Percentiles rank a stretch among this genome's conserved stretches.
Evolutionary conservation across 2,113 vertebrate genomes (phyloP).

Genomic region (Catharus bicknelli): DNA sequence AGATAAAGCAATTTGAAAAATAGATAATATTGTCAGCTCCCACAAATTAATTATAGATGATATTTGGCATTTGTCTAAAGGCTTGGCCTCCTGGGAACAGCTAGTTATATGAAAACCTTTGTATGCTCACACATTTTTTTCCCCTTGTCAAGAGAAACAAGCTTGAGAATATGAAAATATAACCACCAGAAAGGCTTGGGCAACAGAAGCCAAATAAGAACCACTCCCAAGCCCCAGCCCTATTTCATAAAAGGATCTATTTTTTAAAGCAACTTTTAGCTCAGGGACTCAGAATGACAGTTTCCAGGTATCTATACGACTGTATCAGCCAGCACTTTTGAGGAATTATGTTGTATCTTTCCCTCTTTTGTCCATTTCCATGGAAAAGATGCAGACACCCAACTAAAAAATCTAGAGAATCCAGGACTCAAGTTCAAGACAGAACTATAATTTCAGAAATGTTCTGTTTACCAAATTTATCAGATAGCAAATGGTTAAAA

Average conservation of each 20-base stretch:
- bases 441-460: not conserved
- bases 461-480: not conserved
- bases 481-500: not conserved
- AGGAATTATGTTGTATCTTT: not conserved
- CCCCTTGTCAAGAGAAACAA: not conserved
- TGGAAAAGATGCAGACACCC: not conserved
- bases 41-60: conserved; percentile 24
- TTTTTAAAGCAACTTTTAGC: not conserved
- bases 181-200: not conserved
- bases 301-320: not conserved
- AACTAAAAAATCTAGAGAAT: not conserved
- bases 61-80: conserved; percentile 11
- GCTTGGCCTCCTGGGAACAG: not conserved
- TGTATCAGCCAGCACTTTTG: not conserved
- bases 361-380: not conserved
- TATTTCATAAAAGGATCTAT: not conserved
- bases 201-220: not conserved
- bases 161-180: not conserved
- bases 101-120: not conserved
- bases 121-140: not conserved
- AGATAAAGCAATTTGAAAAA: conserved; percentile 1
- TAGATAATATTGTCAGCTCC: not conserved
- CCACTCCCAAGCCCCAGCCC: not conserved
- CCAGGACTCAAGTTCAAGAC: not conserved
- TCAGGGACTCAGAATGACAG: not conserved